These are phyloP conservation scores for Clanis bilineata DNA, from an alignment of 2,888 invertebrate species.

Conservation along the genomic window DNA sequence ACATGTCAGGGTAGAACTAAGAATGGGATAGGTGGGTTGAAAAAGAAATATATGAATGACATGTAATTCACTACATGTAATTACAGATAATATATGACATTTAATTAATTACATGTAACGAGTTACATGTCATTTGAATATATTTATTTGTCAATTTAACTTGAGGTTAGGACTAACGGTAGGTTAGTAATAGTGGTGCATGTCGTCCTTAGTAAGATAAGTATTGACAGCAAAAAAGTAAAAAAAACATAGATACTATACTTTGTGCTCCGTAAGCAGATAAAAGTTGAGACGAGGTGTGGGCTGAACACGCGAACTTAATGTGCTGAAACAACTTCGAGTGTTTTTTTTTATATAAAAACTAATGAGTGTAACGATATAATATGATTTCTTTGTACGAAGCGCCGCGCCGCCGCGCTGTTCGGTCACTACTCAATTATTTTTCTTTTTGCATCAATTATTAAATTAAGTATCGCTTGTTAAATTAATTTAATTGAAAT, in stretches of 20 bases:
- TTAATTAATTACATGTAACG: no score
- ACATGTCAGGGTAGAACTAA: neutral
- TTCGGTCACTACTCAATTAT: neutral
- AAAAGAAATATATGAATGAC: no score
- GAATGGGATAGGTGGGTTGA: neutral
- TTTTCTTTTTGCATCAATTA: neutral
- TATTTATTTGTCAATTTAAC: no score
- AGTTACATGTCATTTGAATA: no score
- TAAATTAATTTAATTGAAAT: neutral
- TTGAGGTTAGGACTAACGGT: no score
- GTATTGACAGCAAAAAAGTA: no score
- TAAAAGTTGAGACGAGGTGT: neutral
- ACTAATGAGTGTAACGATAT: constrained; percentile 5
- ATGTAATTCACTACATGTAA: no score
- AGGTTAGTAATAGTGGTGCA: no score
- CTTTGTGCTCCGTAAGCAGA: constrained; percentile 9
- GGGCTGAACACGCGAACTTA: constrained; percentile 13
- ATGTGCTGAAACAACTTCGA: constrained; percentile 1
- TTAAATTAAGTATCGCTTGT: neutral
- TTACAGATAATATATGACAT: no score
- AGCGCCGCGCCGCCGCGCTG: constrained; percentile 7
- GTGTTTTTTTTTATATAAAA: constrained; percentile 7
- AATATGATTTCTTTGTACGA: neutral
- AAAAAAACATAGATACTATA: neutral
- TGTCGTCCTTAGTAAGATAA: no score